Evolutionary conservation across 1,140 invertebrate species (phyloP).

Genomic region (Anoplolepis gracilipes): DNA sequence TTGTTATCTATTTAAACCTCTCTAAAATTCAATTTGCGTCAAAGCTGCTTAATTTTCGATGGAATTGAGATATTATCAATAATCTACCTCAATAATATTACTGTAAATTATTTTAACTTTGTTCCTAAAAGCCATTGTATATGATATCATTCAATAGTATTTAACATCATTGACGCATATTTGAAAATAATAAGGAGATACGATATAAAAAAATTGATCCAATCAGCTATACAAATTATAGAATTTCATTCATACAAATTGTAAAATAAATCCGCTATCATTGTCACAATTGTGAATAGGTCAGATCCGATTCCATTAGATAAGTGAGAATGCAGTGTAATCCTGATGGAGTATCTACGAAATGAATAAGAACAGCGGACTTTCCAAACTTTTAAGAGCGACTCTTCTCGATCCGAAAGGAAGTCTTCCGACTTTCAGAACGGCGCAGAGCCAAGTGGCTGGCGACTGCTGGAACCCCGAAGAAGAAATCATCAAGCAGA

Average conservation of each 20-base stretch:
- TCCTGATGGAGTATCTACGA: constrained; percentile 25
- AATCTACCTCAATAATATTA: not conserved
- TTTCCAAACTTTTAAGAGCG: constrained; percentile 49
- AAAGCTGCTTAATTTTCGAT: not conserved
- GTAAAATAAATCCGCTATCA: not conserved
- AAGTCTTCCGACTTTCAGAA: constrained; percentile 43
- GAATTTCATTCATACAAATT: not conserved
- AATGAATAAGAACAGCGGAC: constrained; percentile 52
- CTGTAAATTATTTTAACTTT: no score
- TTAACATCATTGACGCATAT: not conserved
- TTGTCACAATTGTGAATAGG: not conserved
- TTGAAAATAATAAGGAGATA: not conserved
- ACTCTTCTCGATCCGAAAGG: constrained; percentile 22
- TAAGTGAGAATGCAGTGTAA: constrained; percentile 25
- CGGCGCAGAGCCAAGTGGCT: constrained; percentile 54
- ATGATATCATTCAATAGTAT: not conserved
- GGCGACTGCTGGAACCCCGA: constrained; percentile 20
- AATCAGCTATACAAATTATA: not conserved
- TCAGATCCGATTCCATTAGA: constrained; percentile 43
- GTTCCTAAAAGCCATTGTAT: not conserved
- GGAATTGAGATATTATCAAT: not conserved
- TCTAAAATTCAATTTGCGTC: not conserved
- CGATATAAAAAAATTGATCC: not conserved
- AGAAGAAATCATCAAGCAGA: constrained; percentile 67
- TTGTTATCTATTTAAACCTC: not conserved